phyloP scores from a whole-genome alignment of 2,888 invertebrate genomes.

The Holacanthella duospinosa region DNA sequence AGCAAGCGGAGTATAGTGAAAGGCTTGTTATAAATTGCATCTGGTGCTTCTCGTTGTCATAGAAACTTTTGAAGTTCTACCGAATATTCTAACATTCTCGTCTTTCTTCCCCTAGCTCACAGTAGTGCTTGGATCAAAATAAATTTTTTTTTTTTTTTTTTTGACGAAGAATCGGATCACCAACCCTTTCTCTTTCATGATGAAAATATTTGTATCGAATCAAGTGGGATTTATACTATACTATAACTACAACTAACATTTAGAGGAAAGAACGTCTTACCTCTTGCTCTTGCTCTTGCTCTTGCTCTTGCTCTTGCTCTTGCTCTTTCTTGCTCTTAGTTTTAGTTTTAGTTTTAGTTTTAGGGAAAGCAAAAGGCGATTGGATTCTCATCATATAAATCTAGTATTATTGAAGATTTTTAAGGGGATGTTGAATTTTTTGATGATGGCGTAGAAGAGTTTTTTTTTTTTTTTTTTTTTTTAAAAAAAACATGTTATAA shows the following conservation, averaged over 20 bases:
- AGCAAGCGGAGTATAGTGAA: too few relatives aligned
- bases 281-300: too few relatives aligned
- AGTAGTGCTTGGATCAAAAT: too few relatives aligned
- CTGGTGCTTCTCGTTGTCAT: slow-evolving; percentile 19
- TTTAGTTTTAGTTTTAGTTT: too few relatives aligned
- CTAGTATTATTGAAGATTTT: too few relatives aligned
- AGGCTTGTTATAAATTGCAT: neutral
- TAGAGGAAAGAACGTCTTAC: too few relatives aligned
- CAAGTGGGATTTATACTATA: neutral
- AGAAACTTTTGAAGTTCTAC: slow-evolving; percentile 37
- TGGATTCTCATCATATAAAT: too few relatives aligned
- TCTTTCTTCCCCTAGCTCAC: slow-evolving; percentile 19
- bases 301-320: too few relatives aligned
- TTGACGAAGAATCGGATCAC: neutral
- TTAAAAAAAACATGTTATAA: neutral
- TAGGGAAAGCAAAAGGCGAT: too few relatives aligned
- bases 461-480: neutral
- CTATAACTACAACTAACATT: too few relatives aligned
- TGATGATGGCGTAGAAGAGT: neutral
- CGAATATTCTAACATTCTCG: slow-evolving; percentile 33
- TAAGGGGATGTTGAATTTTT: neutral
- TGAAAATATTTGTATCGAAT: neutral
- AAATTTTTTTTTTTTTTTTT: slow-evolving; percentile 6
- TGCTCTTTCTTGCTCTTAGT: too few relatives aligned
- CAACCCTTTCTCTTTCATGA: neutral